Evolutionary conservation across 2,113 vertebrate genomes (phyloP).

Genomic region (Alexandromys fortis): DNA sequence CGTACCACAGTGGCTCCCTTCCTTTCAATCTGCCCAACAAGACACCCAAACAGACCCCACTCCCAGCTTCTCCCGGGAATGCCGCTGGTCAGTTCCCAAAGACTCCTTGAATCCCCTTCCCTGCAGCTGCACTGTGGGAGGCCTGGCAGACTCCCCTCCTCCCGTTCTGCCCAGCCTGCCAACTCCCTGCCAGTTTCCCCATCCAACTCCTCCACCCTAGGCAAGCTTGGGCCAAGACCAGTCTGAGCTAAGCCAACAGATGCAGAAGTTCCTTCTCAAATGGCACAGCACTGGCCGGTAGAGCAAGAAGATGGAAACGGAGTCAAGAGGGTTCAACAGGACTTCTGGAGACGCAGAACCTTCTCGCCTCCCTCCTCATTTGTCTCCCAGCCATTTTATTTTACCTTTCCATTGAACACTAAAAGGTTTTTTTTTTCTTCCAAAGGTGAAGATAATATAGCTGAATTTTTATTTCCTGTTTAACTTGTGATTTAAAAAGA

Average conservation of each 20-base stretch:
- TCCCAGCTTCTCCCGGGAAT: neutral
- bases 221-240: constrained; percentile 53
- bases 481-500: constrained; percentile 56
- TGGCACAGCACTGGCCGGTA: neutral
- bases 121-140: neutral
- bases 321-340: neutral
- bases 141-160: neutral
- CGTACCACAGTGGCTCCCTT: neutral
- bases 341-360: neutral
- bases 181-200: neutral
- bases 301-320: neutral
- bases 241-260: constrained; percentile 61
- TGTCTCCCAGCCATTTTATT: neutral
- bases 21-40: neutral
- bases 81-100: constrained; percentile 19
- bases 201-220: constrained; percentile 5
- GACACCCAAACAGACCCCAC: neutral
- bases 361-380: accelerated
- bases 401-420: neutral
- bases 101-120: constrained; percentile 19
- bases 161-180: neutral
- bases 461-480: constrained; percentile 77
- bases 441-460: constrained; percentile 64
- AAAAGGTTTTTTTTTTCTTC: neutral
- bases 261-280: constrained; percentile 21